These are phyloP conservation scores for Mellilla xanthometata DNA, from an alignment of 2,888 invertebrate species.

Conservation along the genomic window DNA sequence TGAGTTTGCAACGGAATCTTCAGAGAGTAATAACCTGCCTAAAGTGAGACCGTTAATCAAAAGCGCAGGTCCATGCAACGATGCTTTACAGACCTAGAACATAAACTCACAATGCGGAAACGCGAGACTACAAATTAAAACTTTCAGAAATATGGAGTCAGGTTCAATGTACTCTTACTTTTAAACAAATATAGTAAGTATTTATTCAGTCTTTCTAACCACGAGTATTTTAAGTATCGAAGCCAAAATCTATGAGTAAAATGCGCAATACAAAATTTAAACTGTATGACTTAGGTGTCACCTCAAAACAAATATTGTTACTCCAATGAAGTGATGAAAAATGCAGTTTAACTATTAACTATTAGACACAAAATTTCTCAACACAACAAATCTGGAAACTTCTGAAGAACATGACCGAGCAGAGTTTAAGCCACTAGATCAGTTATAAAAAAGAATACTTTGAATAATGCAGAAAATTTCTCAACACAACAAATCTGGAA, in stretches of 20 bases:
- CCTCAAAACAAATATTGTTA: too few relatives aligned
- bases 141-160: constrained; percentile 3
- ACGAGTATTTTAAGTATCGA: too few relatives aligned
- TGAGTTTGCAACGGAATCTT: constrained; percentile 30
- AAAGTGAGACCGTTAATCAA: constrained; percentile 36
- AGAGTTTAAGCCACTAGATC: constrained; percentile 25
- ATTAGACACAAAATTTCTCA: constrained; percentile 2
- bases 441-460: constrained; percentile 30
- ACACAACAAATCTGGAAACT: constrained; percentile 19
- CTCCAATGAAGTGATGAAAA: too few relatives aligned
- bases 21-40: constrained; percentile 45
- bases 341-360: too few relatives aligned
- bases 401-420: constrained; percentile 33
- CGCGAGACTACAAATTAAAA: constrained; percentile 6
- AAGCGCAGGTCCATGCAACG: constrained; percentile 43
- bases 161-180: constrained; percentile 9
- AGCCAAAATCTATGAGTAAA: too few relatives aligned
- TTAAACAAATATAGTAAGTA: too few relatives aligned
- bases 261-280: too few relatives aligned
- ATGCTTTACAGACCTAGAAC: constrained; percentile 32
- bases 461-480: constrained; percentile 6
- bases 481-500: constrained; percentile 18
- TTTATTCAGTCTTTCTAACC: too few relatives aligned
- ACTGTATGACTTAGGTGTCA: too few relatives aligned
- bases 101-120: constrained; percentile 24